Conservation (phyloP, 2,113 vertebrate genomes). For the Erythrolamprus reginae region DNA sequence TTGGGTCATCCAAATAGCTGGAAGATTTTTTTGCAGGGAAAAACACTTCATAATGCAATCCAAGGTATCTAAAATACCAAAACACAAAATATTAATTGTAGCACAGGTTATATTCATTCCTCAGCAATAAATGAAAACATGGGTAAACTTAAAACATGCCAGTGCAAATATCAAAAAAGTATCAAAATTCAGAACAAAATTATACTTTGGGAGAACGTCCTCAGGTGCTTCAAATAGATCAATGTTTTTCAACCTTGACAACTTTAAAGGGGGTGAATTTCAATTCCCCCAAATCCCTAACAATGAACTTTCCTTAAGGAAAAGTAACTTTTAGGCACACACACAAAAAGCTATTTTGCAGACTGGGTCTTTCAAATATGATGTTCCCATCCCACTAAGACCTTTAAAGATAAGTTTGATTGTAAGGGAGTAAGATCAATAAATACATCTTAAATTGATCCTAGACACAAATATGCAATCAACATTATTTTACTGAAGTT, state of each 20-base stretch:
- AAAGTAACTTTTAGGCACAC: neutral
- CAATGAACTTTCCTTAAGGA: neutral
- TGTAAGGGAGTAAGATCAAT: neutral
- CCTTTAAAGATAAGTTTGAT: neutral
- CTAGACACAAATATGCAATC: neutral
- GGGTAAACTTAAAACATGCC: neutral
- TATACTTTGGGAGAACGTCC: neutral
- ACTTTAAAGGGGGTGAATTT: neutral
- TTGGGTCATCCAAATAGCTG: constrained; percentile 49
- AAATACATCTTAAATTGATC: neutral
- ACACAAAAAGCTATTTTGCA: neutral
- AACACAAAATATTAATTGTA: neutral
- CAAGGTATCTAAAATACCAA: constrained; percentile 32
- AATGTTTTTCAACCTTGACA: neutral
- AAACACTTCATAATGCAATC: constrained; percentile 61
- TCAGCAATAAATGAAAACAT: neutral
- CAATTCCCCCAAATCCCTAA: neutral
- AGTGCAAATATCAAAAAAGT: neutral
- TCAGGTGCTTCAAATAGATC: neutral
- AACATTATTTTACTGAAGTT: neutral
- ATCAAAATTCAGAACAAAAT: neutral
- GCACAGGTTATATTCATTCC: neutral
- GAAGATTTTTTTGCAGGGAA: constrained; percentile 69
- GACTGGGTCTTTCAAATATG: neutral
- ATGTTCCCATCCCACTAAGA: neutral